phyloP scores from a whole-genome alignment of 2,888 invertebrate genomes.

The Lepidocyrtinus sp. region DNA sequence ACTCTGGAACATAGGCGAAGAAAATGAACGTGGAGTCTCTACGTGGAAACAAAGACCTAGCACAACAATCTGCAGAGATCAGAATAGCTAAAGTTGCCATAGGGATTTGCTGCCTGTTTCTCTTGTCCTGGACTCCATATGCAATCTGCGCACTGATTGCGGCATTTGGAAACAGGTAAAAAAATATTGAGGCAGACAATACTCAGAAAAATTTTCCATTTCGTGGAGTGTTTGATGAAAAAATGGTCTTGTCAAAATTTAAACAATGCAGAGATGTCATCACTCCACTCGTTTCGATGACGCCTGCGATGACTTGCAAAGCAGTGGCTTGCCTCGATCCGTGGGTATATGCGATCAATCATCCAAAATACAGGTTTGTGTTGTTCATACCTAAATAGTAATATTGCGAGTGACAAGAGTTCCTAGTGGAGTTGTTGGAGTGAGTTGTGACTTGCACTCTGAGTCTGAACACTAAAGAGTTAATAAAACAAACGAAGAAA shows the following conservation, averaged over 20 bases:
- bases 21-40: slow-evolving; percentile 93
- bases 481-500: not conserved
- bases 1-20: slow-evolving; percentile 78
- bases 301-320: slow-evolving; percentile 90
- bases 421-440: not conserved
- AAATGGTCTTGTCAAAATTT: too few species aligned
- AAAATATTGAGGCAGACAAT: too few species aligned
- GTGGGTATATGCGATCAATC: slow-evolving; percentile 91
- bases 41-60: slow-evolving; percentile 80
- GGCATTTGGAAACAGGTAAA: slow-evolving; percentile 83
- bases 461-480: too few species aligned
- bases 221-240: too few species aligned
- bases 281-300: slow-evolving; percentile 80
- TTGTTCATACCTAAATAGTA: not conserved
- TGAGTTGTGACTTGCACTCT: too few species aligned
- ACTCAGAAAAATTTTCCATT: too few species aligned
- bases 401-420: not conserved
- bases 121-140: slow-evolving; percentile 93
- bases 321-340: slow-evolving; percentile 93
- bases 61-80: slow-evolving; percentile 83
- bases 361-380: slow-evolving; percentile 85
- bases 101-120: slow-evolving; percentile 87
- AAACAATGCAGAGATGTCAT: slow-evolving; percentile 73
- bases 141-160: slow-evolving; percentile 87
- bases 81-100: slow-evolving; percentile 91